Conservation (phyloP, 2,888 invertebrate genomes). For the Drosophila affinis region DNA sequence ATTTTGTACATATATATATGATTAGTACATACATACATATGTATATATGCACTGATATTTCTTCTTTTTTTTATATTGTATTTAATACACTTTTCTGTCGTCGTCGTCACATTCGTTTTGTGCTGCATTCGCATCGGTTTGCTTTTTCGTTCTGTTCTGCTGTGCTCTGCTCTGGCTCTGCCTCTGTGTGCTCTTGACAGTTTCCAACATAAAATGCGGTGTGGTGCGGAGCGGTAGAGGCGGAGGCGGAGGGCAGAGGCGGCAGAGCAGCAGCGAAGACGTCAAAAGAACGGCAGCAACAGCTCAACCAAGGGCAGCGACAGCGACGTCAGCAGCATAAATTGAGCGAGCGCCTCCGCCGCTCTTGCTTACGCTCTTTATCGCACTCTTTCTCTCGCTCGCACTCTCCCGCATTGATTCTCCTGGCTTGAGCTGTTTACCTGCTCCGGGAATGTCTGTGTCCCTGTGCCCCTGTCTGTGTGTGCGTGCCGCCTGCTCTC, state of each 20-base stretch:
- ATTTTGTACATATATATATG: constrained; percentile 8
- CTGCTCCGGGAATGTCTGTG: constrained; percentile 56
- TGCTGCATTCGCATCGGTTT: constrained; percentile 73
- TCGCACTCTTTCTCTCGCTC: constrained; percentile 28
- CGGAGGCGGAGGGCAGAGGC: constrained; percentile 28
- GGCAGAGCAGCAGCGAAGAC: constrained; percentile 41
- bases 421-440: constrained; percentile 71
- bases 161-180: constrained; percentile 38
- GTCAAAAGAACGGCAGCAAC: constrained; percentile 58
- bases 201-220: constrained; percentile 72
- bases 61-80: constrained; percentile 53
- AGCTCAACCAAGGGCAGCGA: constrained; percentile 52
- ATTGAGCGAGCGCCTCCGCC: constrained; percentile 38
- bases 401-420: constrained; percentile 27
- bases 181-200: constrained; percentile 72
- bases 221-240: constrained; percentile 24
- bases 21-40: neutral
- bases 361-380: constrained; percentile 8
- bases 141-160: constrained; percentile 55
- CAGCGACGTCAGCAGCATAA: constrained; percentile 61
- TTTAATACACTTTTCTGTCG: constrained; percentile 70
- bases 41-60: constrained; percentile 4
- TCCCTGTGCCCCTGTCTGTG: constrained; percentile 3
- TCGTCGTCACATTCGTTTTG: constrained; percentile 78
- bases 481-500: constrained; percentile 58